Conservation (phyloP, 2,113 vertebrate species). For the Crotalus horridus region DNA sequence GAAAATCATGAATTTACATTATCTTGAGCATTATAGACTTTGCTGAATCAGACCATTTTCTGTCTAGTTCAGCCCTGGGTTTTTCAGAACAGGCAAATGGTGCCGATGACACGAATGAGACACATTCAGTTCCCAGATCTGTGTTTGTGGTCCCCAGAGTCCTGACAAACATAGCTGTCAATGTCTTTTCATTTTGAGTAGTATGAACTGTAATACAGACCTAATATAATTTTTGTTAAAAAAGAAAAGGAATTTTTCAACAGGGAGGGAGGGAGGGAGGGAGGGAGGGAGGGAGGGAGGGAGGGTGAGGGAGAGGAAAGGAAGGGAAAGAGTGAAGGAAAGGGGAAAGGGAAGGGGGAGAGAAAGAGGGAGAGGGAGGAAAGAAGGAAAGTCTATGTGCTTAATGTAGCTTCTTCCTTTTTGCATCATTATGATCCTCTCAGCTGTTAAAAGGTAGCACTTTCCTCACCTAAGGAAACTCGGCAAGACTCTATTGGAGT, state of each 20-base stretch:
- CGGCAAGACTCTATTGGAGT: not conserved
- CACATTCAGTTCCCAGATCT: not conserved
- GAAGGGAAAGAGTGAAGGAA: not conserved
- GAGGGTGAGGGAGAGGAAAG: too few relatives aligned
- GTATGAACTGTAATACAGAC: not conserved
- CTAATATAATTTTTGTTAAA: not conserved
- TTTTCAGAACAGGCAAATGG: not conserved
- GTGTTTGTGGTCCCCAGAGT: not conserved
- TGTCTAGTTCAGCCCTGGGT: not conserved
- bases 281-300: too few relatives aligned
- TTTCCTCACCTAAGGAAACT: not conserved
- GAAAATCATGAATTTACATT: not conserved
- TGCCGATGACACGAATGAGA: not conserved
- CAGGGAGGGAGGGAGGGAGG: not conserved
- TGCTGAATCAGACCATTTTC: not conserved
- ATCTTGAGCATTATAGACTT: not conserved
- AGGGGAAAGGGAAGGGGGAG: not conserved
- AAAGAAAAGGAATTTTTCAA: not conserved
- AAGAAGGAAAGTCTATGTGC: not conserved
- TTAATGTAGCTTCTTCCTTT: not conserved
- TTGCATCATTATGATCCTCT: not conserved
- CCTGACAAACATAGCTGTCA: not conserved
- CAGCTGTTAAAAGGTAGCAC: not conserved
- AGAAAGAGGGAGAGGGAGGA: not conserved
- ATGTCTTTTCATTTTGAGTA: not conserved